phyloP scores from a whole-genome alignment of 2,113 vertebrate genomes.

The Scytalopus superciliaris region DNA sequence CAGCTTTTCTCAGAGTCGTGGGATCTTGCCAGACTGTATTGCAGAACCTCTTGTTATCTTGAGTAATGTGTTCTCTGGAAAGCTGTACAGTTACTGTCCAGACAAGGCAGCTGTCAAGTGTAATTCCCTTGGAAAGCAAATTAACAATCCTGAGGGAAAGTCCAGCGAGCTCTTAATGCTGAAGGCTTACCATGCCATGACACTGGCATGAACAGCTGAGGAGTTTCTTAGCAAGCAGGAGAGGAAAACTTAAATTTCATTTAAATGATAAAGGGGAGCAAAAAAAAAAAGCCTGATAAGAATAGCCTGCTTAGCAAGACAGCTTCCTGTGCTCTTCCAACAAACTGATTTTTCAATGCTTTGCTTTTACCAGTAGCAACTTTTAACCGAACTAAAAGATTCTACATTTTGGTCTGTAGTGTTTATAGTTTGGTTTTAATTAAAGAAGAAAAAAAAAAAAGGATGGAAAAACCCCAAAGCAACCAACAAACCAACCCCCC shows the following conservation, averaged over 20 bases:
- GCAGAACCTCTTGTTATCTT: neutral
- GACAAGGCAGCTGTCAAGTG: neutral
- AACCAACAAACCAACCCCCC: neutral
- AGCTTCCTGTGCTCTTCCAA: neutral
- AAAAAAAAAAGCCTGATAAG: neutral
- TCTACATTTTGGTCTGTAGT: neutral
- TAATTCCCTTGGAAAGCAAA: neutral
- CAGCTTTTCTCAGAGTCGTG: neutral
- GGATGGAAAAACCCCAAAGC: accelerated
- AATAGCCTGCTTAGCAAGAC: neutral
- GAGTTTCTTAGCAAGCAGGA: neutral
- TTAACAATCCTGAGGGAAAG: neutral
- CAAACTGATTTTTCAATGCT: neutral
- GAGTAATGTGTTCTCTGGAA: neutral
- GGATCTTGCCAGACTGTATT: neutral
- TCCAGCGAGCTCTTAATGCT: neutral
- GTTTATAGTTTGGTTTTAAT: neutral
- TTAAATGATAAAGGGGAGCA: accelerated
- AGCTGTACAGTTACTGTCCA: accelerated
- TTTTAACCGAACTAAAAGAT: neutral
- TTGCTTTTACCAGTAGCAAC: neutral
- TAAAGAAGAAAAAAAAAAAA: neutral
- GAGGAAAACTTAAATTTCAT: neutral
- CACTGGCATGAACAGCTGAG: neutral
- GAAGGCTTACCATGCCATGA: neutral